phyloP scores from a whole-genome alignment of 2,797 vertebrate species.

The Sparidentex hasta region DNA sequence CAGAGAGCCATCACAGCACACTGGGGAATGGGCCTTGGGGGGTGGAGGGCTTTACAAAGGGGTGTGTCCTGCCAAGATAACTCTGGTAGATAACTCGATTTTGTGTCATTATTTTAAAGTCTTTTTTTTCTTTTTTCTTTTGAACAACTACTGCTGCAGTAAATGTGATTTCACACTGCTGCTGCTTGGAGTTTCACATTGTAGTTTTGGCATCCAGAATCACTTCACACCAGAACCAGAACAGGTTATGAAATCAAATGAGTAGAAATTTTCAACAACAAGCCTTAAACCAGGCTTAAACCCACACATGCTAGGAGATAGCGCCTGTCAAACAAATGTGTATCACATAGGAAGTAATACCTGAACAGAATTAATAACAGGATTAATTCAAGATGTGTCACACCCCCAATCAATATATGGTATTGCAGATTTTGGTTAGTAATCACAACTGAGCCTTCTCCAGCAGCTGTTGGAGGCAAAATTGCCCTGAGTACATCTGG shows the following conservation, averaged over 20 bases:
- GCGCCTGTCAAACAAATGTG: not conserved
- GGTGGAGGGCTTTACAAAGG: slow-evolving; percentile 12
- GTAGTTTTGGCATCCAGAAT: not conserved
- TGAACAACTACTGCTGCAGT: not conserved
- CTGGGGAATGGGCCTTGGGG: slow-evolving; percentile 39
- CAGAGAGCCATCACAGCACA: slow-evolving; percentile 53
- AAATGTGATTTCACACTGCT: not conserved
- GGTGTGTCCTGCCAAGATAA: slow-evolving; percentile 6
- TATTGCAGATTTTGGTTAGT: too few relatives aligned
- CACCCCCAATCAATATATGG: too few relatives aligned
- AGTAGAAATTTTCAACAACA: too few relatives aligned
- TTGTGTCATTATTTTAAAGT: not conserved
- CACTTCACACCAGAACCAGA: not conserved
- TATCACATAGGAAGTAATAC: not conserved
- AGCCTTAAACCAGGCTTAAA: not conserved
- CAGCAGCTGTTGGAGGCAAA: too few relatives aligned
- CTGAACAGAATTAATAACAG: not conserved
- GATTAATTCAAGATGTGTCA: not conserved
- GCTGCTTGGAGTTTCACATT: too few relatives aligned
- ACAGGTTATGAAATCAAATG: not conserved
- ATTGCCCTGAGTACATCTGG: too few relatives aligned
- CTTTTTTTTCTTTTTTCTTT: not conserved
- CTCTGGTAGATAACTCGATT: not conserved
- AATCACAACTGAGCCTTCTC: too few relatives aligned
- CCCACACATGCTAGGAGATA: not conserved